phyloP scores from a whole-genome alignment of 30 jellyfish, hydroid and myxozoan genomes.

The Hydractinia symbiolongicarpus region DNA sequence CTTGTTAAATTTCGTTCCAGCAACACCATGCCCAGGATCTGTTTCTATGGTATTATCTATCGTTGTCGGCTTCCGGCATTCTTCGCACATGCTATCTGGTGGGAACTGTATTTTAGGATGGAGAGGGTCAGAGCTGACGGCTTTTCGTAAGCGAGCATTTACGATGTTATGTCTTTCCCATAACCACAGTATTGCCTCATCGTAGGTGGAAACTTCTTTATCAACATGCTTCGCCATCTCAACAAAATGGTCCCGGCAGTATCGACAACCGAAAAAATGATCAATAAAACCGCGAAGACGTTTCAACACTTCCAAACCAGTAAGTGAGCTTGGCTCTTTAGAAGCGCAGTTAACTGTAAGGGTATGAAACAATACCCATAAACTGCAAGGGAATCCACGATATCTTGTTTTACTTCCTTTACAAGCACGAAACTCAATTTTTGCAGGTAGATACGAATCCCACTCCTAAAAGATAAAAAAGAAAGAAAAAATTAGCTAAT shows the following conservation, averaged over 20 bases:
- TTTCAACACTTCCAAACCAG: slow-evolving; percentile 49
- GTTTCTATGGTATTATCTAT: slow-evolving; percentile 54
- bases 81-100: slow-evolving; percentile 51
- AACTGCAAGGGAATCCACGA: slow-evolving; percentile 95
- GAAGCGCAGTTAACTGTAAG: slow-evolving; percentile 76
- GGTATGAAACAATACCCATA: slow-evolving; percentile 86
- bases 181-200: slow-evolving; percentile 85
- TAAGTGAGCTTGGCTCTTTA: slow-evolving; percentile 32
- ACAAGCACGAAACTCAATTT: slow-evolving; percentile 80
- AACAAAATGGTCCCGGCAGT: slow-evolving; percentile 89
- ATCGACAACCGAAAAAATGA: slow-evolving; percentile 73
- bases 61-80: slow-evolving; percentile 58
- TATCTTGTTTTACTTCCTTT: slow-evolving; percentile 68
- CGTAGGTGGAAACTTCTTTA: slow-evolving; percentile 56
- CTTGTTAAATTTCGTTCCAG: slow-evolving; percentile 67
- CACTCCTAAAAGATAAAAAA: slow-evolving; percentile 35
- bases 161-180: slow-evolving; percentile 94
- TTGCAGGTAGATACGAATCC: slow-evolving; percentile 66
- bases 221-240: slow-evolving; percentile 73
- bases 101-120: slow-evolving; percentile 93
- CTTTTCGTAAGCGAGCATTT: slow-evolving; percentile 76
- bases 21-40: slow-evolving; percentile 66
- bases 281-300: slow-evolving; percentile 68
- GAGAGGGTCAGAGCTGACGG: slow-evolving; percentile 78
- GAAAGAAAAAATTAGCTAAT: neutral